Conservation (phyloP, 2,888 invertebrate species). For the Sisyra terminalis region DNA sequence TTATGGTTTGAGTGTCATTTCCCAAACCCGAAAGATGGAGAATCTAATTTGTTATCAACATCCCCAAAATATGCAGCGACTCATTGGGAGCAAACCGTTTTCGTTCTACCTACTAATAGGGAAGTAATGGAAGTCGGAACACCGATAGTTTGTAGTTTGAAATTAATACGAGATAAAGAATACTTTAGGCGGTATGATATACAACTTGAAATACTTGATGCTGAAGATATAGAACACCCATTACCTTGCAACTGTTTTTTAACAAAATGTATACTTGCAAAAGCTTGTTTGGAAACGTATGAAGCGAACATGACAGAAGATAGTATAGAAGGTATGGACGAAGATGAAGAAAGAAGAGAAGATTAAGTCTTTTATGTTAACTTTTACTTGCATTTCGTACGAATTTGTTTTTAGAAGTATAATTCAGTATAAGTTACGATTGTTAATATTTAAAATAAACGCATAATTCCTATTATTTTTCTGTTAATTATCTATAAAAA, state of each 20-base stretch:
- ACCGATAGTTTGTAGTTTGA: constrained; percentile 52
- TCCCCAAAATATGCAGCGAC: constrained; percentile 37
- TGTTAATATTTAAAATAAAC: too few relatives aligned
- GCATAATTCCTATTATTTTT: neutral
- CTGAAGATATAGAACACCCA: constrained; percentile 52
- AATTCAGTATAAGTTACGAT: neutral
- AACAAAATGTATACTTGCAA: constrained; percentile 62
- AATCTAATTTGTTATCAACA: constrained; percentile 33
- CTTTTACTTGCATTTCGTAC: neutral
- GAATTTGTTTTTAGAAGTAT: neutral
- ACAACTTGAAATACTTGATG: constrained; percentile 50
- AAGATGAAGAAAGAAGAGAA: neutral
- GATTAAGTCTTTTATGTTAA: neutral
- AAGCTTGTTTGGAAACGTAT: constrained; percentile 38
- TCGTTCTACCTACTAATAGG: constrained; percentile 53
- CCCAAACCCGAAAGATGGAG: constrained; percentile 29
- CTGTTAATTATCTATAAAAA: neutral
- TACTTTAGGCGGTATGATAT: constrained; percentile 49
- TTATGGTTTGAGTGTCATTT: constrained; percentile 70
- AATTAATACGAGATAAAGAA: constrained; percentile 33
- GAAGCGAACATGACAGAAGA: constrained; percentile 14
- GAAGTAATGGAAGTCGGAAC: constrained; percentile 35
- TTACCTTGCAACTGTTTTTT: constrained; percentile 60
- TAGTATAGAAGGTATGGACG: neutral
- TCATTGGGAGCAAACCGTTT: constrained; percentile 60